Evolutionary conservation across 2,797 vertebrate species (phyloP).

Genomic region (Sebastes cheni): DNA sequence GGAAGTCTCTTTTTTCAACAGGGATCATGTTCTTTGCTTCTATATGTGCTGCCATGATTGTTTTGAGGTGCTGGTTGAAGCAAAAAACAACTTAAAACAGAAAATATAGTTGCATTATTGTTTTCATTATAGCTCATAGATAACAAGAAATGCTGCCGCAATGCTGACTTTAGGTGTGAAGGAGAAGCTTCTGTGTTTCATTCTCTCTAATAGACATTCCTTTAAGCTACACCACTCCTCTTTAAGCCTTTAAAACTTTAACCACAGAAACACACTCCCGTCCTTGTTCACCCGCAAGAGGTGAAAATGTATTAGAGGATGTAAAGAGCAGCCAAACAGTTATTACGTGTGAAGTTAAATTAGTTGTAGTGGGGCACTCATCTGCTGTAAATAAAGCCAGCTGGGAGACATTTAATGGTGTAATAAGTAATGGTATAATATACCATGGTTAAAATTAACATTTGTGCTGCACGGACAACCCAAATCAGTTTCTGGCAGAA

Average conservation of each 20-base stretch:
- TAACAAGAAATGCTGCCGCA: neutral
- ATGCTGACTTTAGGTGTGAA: neutral
- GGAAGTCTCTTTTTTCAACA: neutral
- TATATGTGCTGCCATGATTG: neutral
- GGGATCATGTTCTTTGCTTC: neutral
- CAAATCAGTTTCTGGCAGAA: slow-evolving; percentile 31
- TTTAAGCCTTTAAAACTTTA: neutral
- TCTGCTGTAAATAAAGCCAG: slow-evolving; percentile 24
- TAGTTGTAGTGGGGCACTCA: neutral
- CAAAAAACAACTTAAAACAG: neutral
- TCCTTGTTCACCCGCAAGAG: neutral
- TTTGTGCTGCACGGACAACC: slow-evolving; percentile 49
- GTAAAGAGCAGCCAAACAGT: neutral
- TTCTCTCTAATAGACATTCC: neutral
- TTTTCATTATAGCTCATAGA: neutral
- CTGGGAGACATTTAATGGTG: slow-evolving; percentile 20
- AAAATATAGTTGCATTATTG: neutral
- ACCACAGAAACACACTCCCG: neutral
- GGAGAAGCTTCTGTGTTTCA: neutral
- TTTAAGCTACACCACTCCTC: neutral
- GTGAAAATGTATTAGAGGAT: neutral
- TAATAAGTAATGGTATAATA: slow-evolving; percentile 10
- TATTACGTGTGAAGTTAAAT: slow-evolving; percentile 1
- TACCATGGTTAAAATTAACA: slow-evolving; percentile 39
- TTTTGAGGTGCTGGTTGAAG: neutral